These are phyloP conservation scores for Sminthurides bifidus DNA, from an alignment of 1,140 invertebrate genomes.

Conservation along the genomic window DNA sequence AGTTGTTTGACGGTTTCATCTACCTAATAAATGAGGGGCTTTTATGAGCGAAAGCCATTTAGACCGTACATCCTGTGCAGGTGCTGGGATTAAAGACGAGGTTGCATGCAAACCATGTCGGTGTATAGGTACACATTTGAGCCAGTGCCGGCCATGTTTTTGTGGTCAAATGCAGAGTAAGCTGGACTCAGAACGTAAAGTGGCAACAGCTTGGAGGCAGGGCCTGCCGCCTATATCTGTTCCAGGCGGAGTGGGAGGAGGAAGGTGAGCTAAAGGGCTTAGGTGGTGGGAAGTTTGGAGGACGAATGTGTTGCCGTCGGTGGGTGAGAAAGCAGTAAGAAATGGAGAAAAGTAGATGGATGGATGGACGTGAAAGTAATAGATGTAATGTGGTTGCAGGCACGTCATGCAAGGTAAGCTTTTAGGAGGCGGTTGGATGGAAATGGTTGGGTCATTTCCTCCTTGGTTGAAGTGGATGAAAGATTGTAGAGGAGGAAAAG, in stretches of 20 bases:
- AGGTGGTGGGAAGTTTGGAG: no score
- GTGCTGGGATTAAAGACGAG: no score
- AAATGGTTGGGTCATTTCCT: conserved; percentile 21
- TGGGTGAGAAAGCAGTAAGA: not conserved
- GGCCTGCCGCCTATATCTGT: not conserved
- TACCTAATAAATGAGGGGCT: no score
- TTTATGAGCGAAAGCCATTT: no score
- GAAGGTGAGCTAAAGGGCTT: no score
- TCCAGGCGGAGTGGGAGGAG: not conserved
- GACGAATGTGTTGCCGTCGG: not conserved
- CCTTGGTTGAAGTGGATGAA: conserved; percentile 22
- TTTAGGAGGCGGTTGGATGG: not conserved
- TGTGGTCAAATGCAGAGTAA: no score
- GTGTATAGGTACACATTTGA: no score
- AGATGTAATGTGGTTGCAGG: not conserved
- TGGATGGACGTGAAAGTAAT: not conserved
- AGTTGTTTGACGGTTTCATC: no score
- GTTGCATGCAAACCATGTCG: no score
- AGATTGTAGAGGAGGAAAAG: conserved; percentile 12
- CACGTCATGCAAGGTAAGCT: not conserved
- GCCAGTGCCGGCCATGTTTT: no score
- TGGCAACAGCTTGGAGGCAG: conserved; percentile 3
- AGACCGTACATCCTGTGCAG: no score
- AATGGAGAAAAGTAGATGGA: not conserved
- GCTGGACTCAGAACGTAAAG: no score